These are phyloP conservation scores for Gobiocypris rarus DNA, from an alignment of 2,113 vertebrate genomes.

Conservation along the genomic window DNA sequence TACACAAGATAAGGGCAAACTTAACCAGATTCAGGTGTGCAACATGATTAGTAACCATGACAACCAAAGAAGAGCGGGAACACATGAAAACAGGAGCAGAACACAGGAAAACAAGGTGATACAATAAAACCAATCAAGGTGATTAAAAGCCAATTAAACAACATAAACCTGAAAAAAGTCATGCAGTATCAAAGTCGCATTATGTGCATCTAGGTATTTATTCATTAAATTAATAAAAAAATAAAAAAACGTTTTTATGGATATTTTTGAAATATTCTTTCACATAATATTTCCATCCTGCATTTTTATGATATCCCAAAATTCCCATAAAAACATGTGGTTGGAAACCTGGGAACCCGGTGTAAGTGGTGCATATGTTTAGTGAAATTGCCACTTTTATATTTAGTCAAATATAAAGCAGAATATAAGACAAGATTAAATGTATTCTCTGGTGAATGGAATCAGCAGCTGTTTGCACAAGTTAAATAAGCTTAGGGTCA, in stretches of 20 bases:
- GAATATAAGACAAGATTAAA: not conserved
- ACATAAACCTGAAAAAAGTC: no score
- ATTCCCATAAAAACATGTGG: not conserved
- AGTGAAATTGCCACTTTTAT: not conserved
- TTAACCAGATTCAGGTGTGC: no score
- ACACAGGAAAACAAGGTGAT: no score
- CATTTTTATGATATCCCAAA: not conserved
- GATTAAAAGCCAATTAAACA: no score
- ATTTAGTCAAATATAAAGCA: not conserved
- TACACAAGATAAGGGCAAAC: no score
- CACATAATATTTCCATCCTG: not conserved
- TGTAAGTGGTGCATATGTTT: not conserved
- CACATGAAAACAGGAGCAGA: no score
- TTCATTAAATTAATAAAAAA: no score
- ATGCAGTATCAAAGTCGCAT: no score
- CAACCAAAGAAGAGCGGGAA: no score
- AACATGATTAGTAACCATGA: no score
- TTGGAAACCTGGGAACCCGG: not conserved
- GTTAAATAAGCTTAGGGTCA: not conserved
- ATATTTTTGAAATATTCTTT: not conserved
- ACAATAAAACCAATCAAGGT: no score
- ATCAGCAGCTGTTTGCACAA: not conserved
- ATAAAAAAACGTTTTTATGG: not conserved
- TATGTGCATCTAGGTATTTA: not conserved
- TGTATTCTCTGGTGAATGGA: not conserved